Conservation (phyloP, 2,113 vertebrate species). For the Hypomesus transpacificus region DNA sequence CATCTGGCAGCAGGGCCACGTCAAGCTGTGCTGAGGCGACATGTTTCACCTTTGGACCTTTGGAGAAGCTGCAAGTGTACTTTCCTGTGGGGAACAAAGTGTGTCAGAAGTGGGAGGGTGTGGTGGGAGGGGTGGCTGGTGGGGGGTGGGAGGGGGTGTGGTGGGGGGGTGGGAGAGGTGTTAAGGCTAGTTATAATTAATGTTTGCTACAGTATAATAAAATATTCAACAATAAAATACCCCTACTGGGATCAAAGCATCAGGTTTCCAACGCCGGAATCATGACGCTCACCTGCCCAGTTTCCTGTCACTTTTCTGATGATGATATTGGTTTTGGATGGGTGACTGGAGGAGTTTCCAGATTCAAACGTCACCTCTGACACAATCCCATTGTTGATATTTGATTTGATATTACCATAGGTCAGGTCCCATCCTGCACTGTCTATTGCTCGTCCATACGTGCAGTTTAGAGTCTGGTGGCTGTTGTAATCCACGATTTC, state of each 20-base stretch:
- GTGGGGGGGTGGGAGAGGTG: too few species aligned
- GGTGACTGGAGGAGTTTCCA: not conserved
- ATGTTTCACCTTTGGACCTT: slow-evolving; percentile 45
- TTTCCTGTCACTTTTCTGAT: slow-evolving; percentile 12
- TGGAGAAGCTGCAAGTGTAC: slow-evolving; percentile 58
- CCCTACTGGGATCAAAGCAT: too few species aligned
- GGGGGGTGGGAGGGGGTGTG: too few species aligned
- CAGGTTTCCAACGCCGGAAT: too few species aligned
- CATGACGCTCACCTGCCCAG: slow-evolving; percentile 55
- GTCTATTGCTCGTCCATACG: rapidly evolving
- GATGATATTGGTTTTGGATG: not conserved
- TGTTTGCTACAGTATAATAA: too few species aligned
- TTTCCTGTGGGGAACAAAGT: slow-evolving; percentile 39
- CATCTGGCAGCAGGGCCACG: slow-evolving; percentile 59
- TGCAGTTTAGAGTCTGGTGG: slow-evolving; percentile 22
- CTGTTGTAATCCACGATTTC: slow-evolving; percentile 26
- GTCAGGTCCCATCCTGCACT: slow-evolving; percentile 15
- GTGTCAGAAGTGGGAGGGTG: too few species aligned
- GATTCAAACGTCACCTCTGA: not conserved
- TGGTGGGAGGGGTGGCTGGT: too few species aligned
- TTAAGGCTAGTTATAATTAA: too few species aligned
- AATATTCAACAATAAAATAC: too few species aligned
- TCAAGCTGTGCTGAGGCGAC: slow-evolving; percentile 20
- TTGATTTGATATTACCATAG: not conserved
- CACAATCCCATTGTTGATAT: not conserved